A percentile compares a stretch with the other conserved stretches of the same genome.
phyloP scores from a whole-genome alignment of 2,113 vertebrate species.

The Cebus imitator region DNA sequence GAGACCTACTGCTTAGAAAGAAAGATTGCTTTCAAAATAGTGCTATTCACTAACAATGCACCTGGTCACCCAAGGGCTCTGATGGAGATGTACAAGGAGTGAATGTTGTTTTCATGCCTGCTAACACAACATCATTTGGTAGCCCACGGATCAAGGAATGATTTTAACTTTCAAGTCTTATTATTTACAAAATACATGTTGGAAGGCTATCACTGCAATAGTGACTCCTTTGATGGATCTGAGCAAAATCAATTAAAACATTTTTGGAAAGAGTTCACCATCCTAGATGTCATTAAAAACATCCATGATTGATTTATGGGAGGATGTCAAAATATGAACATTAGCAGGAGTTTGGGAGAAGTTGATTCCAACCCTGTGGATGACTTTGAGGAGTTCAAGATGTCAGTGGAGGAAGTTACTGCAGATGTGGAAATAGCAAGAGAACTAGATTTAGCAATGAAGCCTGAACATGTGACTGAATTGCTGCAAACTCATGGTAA shows the following conservation, averaged over 20 bases:
- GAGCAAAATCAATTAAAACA: not conserved
- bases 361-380: not conserved
- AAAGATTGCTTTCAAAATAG: not conserved
- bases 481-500: not conserved
- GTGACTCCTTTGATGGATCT: not conserved
- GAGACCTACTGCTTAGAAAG: not conserved
- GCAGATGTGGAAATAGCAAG: not conserved
- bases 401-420: not conserved
- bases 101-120: not conserved
- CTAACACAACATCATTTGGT: not conserved
- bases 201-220: not conserved
- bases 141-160: not conserved
- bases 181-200: not conserved
- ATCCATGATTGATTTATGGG: not conserved
- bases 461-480: not conserved
- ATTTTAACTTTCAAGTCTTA: not conserved
- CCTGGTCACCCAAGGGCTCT: not conserved
- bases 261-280: not conserved
- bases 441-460: not conserved
- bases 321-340: not conserved
- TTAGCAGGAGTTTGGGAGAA: not conserved
- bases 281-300: not conserved
- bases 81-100: not conserved
- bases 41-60: not conserved
- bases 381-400: not conserved